phyloP scores from a whole-genome alignment of 2,113 vertebrate genomes.

The Parus major region DNA sequence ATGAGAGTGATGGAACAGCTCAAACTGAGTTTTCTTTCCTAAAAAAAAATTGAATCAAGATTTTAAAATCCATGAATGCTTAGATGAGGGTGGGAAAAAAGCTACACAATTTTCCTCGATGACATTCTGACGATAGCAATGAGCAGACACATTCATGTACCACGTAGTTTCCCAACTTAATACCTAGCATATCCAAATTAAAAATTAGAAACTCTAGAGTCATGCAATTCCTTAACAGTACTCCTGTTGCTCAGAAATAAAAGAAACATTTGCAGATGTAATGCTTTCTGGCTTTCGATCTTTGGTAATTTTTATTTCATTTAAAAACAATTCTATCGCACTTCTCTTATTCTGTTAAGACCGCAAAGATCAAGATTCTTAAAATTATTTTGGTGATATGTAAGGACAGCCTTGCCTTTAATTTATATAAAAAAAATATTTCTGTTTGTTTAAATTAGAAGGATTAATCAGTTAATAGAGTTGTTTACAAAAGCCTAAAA shows the following conservation, averaged over 20 bases:
- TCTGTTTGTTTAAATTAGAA: background rate
- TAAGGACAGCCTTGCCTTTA: background rate
- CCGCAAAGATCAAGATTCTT: background rate
- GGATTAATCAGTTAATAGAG: background rate
- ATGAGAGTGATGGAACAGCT: background rate
- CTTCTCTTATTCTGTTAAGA: background rate
- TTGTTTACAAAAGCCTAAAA: background rate
- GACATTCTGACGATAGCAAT: background rate
- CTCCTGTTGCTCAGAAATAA: background rate
- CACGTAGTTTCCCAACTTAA: background rate
- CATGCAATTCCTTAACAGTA: background rate
- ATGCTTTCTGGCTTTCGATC: background rate
- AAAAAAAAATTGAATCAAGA: background rate
- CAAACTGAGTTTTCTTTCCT: background rate
- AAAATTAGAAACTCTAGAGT: background rate
- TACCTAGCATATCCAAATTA: background rate
- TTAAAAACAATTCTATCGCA: background rate
- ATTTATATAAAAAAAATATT: background rate
- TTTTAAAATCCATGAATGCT: background rate
- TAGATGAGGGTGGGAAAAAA: background rate
- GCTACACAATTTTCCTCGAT: background rate
- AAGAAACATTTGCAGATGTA: background rate
- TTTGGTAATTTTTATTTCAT: background rate
- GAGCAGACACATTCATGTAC: background rate
- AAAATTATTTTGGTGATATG: background rate